Base-by-base conservation (phyloP, 1,140 invertebrate species). In the Asobara japonica region DNA sequence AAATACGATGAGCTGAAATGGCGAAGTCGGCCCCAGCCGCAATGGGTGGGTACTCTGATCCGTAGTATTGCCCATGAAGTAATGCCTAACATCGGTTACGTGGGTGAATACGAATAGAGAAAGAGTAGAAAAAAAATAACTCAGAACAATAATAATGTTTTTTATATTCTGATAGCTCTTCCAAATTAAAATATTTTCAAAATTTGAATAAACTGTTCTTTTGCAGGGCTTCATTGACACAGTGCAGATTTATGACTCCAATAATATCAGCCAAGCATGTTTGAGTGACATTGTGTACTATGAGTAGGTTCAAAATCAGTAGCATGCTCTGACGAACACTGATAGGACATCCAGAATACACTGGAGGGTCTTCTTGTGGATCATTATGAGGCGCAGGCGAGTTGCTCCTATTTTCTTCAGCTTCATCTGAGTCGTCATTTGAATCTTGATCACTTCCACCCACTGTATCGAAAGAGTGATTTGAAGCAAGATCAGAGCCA, bases 241-340 rank as follows among this genome's bases (percentile, higher is more conserved):
- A 76, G 38, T 76, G 72, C 3, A 76, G 56, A 65, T 75, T 73
- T 22, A 75, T 69, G 3, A 71, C 65, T 11, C 62, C 41, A n/a
- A 76, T 69, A 10, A 76, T 76, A 62, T 76, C 71, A 33, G 67
- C 45, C 2, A 76, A 8, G 66, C 74, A 76, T 3, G 71, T 29
- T 30, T 41, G 13, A 13, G 67, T 68, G 18, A 67, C 18, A 29
- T 76, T 73, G 27, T 73, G 74, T n/a, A 67, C 56, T 18, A 76
- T 51, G 25, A 73, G 60, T 56, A 73, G 38, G 0, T 68, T 30
- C 27, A 76, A 68, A 29, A 76, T 76, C 16, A 73, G 25, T 36
- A 76, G n/a, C 71, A 73, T 76, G 33, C 71, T 76, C 56, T 76
- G 30, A n/a, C 60, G 48, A 64, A 76, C 31, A 33, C 67, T 73